A percentile compares a stretch with the other conserved stretches of the same genome.
Evolutionary conservation across 1,140 invertebrate species (phyloP).

Genomic region (Brachionus manjavacas): DNA sequence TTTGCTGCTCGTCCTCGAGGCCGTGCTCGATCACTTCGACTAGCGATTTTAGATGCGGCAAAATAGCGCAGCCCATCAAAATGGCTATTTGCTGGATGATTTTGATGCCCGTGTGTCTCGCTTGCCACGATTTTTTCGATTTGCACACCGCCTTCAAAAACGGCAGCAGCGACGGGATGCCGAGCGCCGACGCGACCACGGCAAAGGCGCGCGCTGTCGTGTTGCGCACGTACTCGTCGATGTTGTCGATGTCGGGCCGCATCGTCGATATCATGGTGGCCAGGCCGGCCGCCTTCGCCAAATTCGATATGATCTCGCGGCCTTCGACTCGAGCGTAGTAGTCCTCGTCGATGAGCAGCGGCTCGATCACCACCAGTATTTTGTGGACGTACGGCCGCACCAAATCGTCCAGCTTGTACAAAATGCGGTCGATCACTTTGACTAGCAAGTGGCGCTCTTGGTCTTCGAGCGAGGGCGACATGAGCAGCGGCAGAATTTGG

Average conservation of each 20-base stretch:
- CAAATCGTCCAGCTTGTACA: slow-evolving; percentile 97
- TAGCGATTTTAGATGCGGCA: slow-evolving; percentile 92
- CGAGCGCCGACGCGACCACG: slow-evolving; percentile 94
- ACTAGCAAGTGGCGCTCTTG: slow-evolving; percentile 98
- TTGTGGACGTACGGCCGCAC: slow-evolving; percentile 99
- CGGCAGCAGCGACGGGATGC: slow-evolving; percentile 92
- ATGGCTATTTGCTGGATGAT: slow-evolving; percentile 99
- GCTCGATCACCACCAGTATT: slow-evolving; percentile 98
- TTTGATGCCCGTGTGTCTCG: slow-evolving; percentile 95
- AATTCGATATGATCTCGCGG: slow-evolving; percentile 96
- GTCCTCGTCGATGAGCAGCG: slow-evolving; percentile 96
- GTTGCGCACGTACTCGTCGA: slow-evolving; percentile 98
- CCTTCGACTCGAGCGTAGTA: slow-evolving; percentile 99
- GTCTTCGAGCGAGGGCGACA: slow-evolving; percentile 98
- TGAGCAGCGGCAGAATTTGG: slow-evolving; percentile 93
- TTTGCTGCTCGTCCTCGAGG: slow-evolving; percentile 69
- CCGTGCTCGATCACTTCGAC: slow-evolving; percentile 99
- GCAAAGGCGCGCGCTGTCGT: slow-evolving; percentile 98
- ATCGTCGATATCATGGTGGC: slow-evolving; percentile 99
- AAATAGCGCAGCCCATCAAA: slow-evolving; percentile 97
- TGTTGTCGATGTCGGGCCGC: slow-evolving; percentile 99
- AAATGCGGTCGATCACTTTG: slow-evolving; percentile 93
- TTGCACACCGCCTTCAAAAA: slow-evolving; percentile 98
- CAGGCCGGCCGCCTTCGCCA: slow-evolving; percentile 97
- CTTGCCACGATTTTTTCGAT: slow-evolving; percentile 99